Evolutionary conservation across 2,113 vertebrate genomes (phyloP).

Genomic region (Herpetotheres cachinnans): DNA sequence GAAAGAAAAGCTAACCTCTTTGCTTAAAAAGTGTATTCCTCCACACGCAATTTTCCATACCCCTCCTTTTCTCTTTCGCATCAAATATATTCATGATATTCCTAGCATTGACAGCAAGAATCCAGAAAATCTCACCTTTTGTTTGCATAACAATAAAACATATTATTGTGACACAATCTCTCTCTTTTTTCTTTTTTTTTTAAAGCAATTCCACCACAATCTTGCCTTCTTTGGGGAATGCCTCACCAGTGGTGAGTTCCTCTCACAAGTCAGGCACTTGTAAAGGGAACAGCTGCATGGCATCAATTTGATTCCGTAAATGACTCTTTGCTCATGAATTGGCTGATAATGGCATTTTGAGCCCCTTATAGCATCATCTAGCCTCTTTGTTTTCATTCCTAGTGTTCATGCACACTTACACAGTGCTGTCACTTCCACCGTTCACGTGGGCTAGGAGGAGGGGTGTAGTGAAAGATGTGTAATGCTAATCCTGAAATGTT

Average conservation of each 20-base stretch:
- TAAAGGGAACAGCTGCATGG: not conserved
- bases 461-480: not conserved
- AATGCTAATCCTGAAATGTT: not conserved
- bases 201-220: not conserved
- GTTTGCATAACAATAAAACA: not conserved
- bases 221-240: not conserved
- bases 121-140: not conserved
- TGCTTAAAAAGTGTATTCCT: not conserved
- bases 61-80: not conserved
- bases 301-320: not conserved
- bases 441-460: not conserved
- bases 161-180: not conserved
- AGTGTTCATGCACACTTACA: not conserved
- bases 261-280: not conserved
- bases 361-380: not conserved
- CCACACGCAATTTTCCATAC: not conserved
- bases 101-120: not conserved
- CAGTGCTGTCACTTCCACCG: not conserved
- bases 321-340: not conserved
- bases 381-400: not conserved
- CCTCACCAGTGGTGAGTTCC: not conserved
- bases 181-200: not conserved
- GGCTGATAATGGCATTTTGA: not conserved
- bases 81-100: not conserved
- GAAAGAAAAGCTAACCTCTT: not conserved